A percentile compares a stretch with the other conserved stretches of the same genome.
Evolutionary conservation across 2,888 invertebrate genomes (phyloP).

Genomic region (Trypoxylon attenuatum): DNA sequence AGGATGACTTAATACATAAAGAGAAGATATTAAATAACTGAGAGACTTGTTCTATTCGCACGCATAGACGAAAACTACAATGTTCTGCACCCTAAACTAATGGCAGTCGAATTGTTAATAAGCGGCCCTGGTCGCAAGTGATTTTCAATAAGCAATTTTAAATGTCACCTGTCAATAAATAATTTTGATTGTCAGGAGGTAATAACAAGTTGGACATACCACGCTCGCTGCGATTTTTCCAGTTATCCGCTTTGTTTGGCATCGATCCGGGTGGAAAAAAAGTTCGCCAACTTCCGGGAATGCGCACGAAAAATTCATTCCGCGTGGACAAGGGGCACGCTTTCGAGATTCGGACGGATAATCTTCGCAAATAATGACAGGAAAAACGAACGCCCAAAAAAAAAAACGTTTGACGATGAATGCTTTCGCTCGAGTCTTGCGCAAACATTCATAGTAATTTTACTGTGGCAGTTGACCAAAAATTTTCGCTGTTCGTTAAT

Average conservation of each 20-base stretch:
- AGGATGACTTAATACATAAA: too few species aligned
- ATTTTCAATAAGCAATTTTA: conserved; percentile 14
- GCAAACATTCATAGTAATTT: too few species aligned
- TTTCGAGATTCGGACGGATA: not conserved
- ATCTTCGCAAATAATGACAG: not conserved
- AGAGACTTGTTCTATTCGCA: too few species aligned
- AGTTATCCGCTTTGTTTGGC: conserved; percentile 6
- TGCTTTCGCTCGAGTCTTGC: too few species aligned
- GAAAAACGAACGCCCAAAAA: not conserved
- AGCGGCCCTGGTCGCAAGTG: not conserved
- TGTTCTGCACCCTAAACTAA: too few species aligned
- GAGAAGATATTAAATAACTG: too few species aligned
- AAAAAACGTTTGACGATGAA: too few species aligned
- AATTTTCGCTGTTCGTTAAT: too few species aligned
- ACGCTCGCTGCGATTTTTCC: not conserved
- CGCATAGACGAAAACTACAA: too few species aligned
- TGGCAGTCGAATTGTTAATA: conserved; percentile 10
- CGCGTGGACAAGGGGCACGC: not conserved
- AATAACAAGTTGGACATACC: conserved; percentile 3
- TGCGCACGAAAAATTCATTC: not conserved
- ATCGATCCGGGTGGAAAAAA: not conserved
- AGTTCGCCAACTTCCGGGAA: not conserved
- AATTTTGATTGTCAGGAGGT: conserved; percentile 14
- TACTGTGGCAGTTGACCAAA: too few species aligned
- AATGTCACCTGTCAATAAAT: conserved; percentile 26